Conservation (phyloP, 2,797 vertebrate genomes). For the Microhierax caerulescens region DNA sequence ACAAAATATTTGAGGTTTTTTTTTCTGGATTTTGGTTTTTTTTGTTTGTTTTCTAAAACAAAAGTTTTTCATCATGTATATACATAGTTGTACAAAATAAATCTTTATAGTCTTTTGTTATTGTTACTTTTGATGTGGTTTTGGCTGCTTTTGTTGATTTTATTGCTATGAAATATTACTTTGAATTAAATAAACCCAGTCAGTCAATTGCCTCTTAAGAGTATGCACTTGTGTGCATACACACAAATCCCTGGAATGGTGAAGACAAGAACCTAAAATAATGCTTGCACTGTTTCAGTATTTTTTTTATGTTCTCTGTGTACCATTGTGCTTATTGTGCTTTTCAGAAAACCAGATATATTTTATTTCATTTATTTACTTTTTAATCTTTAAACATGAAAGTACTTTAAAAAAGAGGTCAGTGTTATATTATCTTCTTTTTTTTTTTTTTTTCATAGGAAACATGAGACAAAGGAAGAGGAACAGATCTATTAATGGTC, state of each 20-base stretch:
- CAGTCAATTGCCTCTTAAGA: neutral
- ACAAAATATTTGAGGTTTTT: neutral
- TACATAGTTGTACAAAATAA: neutral
- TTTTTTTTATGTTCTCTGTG: neutral
- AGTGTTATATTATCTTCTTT: neutral
- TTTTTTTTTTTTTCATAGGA: neutral
- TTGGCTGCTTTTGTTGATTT: neutral
- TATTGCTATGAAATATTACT: neutral
- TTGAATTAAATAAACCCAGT: neutral
- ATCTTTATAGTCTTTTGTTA: neutral
- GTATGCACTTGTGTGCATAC: rapidly evolving
- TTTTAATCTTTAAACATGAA: neutral
- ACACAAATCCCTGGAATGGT: neutral
- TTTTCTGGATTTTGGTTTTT: too few species aligned
- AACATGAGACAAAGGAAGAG: neutral
- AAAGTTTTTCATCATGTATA: neutral
- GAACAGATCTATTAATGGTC: neutral
- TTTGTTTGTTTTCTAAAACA: too few species aligned
- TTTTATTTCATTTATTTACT: neutral
- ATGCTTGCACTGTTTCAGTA: neutral
- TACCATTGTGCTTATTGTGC: neutral
- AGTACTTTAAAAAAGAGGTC: neutral
- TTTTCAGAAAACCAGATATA: neutral
- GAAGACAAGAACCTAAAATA: neutral
- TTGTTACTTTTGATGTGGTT: neutral